Conservation (phyloP, 2,888 invertebrate genomes). For the Synanthedon tipuliformis region DNA sequence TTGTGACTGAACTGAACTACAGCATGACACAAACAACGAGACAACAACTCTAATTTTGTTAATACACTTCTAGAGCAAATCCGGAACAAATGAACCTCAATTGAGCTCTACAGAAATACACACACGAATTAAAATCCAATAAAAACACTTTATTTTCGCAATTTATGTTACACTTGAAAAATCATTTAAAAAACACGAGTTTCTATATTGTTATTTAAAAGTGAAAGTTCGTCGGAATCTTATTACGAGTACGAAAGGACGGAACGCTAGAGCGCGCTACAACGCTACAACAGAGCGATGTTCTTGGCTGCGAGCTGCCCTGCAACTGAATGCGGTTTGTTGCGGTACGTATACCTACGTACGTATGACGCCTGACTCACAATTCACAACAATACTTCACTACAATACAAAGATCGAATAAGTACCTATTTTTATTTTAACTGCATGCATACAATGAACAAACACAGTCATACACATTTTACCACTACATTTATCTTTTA, state of each 20-base stretch:
- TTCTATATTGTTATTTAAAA: constrained; percentile 5
- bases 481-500: too few species aligned
- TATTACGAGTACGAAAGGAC: not conserved
- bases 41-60: not conserved
- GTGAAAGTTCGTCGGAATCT: constrained; percentile 18
- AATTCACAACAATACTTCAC: too few species aligned
- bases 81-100: not conserved
- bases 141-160: not conserved
- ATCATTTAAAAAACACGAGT: not conserved
- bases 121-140: too few species aligned
- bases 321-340: not conserved
- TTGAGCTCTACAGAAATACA: not conserved
- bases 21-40: not conserved
- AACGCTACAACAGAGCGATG: not conserved
- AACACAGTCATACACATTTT: too few species aligned
- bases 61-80: not conserved
- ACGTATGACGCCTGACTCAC: too few species aligned
- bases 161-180: not conserved
- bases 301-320: not conserved
- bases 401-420: too few species aligned
- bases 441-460: too few species aligned
- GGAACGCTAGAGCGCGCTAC: not conserved
- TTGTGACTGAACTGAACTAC: constrained; percentile 9
- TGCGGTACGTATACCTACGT: not conserved
- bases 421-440: too few species aligned